These are phyloP conservation scores for Simalia tracyae DNA, from an alignment of 2,797 vertebrate species.

Conservation along the genomic window DNA sequence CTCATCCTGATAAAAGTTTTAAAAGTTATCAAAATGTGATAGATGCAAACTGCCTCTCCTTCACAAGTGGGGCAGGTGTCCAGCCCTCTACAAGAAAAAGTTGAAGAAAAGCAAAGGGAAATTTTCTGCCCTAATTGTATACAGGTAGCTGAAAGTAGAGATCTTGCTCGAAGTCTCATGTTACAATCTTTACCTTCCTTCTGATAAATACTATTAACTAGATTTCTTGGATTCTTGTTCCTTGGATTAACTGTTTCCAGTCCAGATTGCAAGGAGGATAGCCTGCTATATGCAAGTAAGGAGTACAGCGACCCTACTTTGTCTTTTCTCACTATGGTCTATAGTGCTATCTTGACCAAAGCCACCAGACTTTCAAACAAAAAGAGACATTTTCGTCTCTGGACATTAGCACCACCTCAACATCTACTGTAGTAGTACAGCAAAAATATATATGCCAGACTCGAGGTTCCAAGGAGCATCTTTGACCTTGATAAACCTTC, in stretches of 20 bases:
- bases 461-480: too few species aligned
- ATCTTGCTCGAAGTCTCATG: neutral
- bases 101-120: neutral
- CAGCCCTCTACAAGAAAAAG: neutral
- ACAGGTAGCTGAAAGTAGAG: neutral
- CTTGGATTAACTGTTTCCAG: neutral
- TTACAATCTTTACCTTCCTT: neutral
- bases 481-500: too few species aligned
- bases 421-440: too few species aligned
- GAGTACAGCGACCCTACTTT: neutral
- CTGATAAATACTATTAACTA: neutral
- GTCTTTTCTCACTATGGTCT: neutral
- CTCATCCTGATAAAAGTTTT: neutral
- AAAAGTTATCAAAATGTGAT: neutral
- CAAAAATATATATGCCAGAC: too few species aligned
- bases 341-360: neutral
- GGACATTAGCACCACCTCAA: too few species aligned
- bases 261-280: neutral
- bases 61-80: neutral
- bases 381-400: too few species aligned
- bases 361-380: too few species aligned
- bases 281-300: neutral
- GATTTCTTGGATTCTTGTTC: neutral
- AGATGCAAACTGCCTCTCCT: too few species aligned
- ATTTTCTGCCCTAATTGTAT: neutral